Conservation (phyloP, 2,888 invertebrate species). For the Torymus texanus region DNA sequence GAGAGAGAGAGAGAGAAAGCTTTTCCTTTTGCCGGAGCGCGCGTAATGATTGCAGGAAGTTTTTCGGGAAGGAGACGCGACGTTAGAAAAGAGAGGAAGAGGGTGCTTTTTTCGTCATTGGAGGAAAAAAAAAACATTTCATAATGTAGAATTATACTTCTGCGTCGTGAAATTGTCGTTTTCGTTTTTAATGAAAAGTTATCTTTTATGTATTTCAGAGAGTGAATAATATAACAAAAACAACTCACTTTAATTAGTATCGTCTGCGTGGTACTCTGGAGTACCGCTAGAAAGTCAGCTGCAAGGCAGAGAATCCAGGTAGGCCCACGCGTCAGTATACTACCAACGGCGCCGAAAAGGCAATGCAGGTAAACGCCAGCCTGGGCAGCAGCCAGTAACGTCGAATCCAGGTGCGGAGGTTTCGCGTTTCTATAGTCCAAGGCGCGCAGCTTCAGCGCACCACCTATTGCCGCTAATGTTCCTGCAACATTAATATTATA, state of each 20-base stretch:
- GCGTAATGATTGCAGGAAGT: conserved; percentile 21
- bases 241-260: conserved; percentile 80
- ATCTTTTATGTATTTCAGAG: too few relatives aligned
- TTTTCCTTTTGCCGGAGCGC: background rate
- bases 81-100: too few relatives aligned
- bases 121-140: too few relatives aligned
- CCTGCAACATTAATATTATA: conserved; percentile 57
- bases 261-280: conserved; percentile 88
- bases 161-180: too few relatives aligned
- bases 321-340: conserved; percentile 69
- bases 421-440: conserved; percentile 66
- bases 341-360: conserved; percentile 86
- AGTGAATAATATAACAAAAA: background rate
- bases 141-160: too few relatives aligned
- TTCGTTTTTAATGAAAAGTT: too few relatives aligned
- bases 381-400: conserved; percentile 89
- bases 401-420: conserved; percentile 82
- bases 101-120: too few relatives aligned
- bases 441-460: conserved; percentile 65
- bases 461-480: conserved; percentile 65
- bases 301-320: conserved; percentile 81
- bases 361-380: conserved; percentile 90
- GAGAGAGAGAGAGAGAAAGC: background rate
- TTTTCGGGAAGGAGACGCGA: conserved; percentile 16
- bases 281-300: conserved; percentile 84